Evolutionary conservation across 2,888 invertebrate genomes (phyloP), one percentile per base, ranked within the genome.

Genomic region (Sialis fuliginosa): DNA sequence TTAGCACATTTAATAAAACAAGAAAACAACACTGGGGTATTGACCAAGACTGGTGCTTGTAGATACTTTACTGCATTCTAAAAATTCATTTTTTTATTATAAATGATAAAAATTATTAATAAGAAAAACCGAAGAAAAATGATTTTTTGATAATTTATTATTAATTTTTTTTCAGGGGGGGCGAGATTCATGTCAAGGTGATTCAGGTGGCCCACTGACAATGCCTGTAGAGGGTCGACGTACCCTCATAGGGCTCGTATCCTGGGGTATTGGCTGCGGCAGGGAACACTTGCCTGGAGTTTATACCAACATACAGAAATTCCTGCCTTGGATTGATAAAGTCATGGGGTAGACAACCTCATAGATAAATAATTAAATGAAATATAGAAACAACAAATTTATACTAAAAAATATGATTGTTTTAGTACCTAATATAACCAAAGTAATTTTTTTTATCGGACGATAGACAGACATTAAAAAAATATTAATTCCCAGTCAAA

Each of bases 221-320:
- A 74, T 87, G 62, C 77, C 84, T 31, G 68, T 88, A 47, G 89
- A 90, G 50, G 90, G 90, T 5, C 74, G 88, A 42, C 83, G 84
- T 64, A 89, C 88, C 34, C 71, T 91, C 13, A 84, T 91, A 35
- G 91, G 91, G 0, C 72, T 91, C 1, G 91, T 87, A 1, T 89
- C 89, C 0, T 91, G 90, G 90, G 89, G 89, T 49, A 90, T 90
- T 54, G 89, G 89, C 48, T 91, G 91, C 57, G 91, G 90, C 1
- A 70, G 90, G 1, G 89, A 90, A 57, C 89, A 90, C 57, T 64
- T 91, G 6, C 91, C 91, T 0, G 90, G 90, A 2, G 90, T 91
- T 5, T 91, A 91, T 60, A 91, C 91, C 1, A 90, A 91, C 57
- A 88, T 91, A 60, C 89, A 90, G 61, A 86, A 86, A 62, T 91